Evolutionary conservation across 2,888 invertebrate genomes (phyloP).

Genomic region (Hartigia nigra): DNA sequence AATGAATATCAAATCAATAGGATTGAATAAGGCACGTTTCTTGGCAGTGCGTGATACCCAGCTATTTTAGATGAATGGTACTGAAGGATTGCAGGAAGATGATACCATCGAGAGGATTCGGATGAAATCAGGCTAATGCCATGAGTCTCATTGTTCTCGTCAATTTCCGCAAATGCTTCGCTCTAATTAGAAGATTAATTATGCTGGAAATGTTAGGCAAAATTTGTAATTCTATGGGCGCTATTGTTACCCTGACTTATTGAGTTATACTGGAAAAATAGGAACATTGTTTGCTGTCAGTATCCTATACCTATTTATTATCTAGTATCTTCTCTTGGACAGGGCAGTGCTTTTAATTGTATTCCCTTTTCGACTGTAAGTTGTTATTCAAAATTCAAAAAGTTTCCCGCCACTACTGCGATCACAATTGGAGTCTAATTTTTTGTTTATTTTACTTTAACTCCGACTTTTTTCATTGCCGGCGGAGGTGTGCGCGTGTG

Average conservation of each 20-base stretch:
- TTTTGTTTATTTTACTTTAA: background rate
- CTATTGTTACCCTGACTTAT: constrained; percentile 14
- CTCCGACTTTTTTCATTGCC: background rate
- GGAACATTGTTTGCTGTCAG: constrained; percentile 9
- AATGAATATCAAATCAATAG: background rate
- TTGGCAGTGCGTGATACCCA: background rate
- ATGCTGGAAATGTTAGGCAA: constrained; percentile 30
- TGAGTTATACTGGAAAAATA: constrained; percentile 10
- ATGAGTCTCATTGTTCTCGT: constrained; percentile 32
- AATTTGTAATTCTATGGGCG: constrained; percentile 15
- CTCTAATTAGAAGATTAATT: constrained; percentile 52
- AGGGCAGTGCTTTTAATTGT: constrained; percentile 20
- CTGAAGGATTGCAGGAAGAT: background rate
- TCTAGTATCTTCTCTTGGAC: constrained; percentile 16
- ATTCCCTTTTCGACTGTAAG: constrained; percentile 4
- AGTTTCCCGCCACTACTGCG: background rate
- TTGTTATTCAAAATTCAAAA: background rate
- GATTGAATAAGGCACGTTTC: background rate
- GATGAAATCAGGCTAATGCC: background rate
- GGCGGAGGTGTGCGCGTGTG: background rate
- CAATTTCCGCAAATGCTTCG: constrained; percentile 36
- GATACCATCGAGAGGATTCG: background rate
- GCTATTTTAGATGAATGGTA: background rate
- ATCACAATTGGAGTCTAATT: background rate
- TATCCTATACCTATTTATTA: background rate